Conservation (phyloP, 1,140 invertebrate species). For the Leptestheria dahalacensis region DNA sequence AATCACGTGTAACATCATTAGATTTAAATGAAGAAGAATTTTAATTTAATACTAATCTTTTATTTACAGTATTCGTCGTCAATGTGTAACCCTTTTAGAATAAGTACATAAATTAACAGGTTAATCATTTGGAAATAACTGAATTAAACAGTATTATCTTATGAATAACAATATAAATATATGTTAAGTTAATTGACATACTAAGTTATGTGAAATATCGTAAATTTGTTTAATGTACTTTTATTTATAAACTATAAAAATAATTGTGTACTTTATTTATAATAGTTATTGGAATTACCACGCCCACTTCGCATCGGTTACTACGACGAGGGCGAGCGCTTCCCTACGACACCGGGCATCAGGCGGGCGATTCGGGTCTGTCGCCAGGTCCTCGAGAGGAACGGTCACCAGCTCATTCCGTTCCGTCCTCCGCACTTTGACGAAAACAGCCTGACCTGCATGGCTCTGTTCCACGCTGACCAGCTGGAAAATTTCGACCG, state of each 20-base stretch:
- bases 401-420: slow-evolving; percentile 19
- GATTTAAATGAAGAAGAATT: no score
- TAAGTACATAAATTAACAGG: no score
- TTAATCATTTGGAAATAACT: no score
- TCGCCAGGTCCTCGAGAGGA: slow-evolving; percentile 18
- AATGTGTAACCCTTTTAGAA: no score
- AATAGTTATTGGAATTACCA: slow-evolving; percentile 6
- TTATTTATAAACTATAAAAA: neutral
- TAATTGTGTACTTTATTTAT: neutral
- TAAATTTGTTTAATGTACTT: no score
- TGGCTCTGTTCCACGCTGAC: slow-evolving; percentile 10
- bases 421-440: slow-evolving; percentile 2
- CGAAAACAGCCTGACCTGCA: neutral
- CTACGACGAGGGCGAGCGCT: slow-evolving; percentile 22
- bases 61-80: no score
- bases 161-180: slow-evolving; percentile 16
- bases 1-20: no score
- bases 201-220: no score
- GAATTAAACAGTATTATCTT: slow-evolving; percentile 21
- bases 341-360: slow-evolving; percentile 21
- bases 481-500: neutral
- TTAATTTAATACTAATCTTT: no score
- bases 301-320: slow-evolving; percentile 20
- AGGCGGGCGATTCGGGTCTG: slow-evolving; percentile 21
- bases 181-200: no score